Evolutionary conservation across 2,113 vertebrate genomes (phyloP).

Genomic region (Psephotus haematonotus): DNA sequence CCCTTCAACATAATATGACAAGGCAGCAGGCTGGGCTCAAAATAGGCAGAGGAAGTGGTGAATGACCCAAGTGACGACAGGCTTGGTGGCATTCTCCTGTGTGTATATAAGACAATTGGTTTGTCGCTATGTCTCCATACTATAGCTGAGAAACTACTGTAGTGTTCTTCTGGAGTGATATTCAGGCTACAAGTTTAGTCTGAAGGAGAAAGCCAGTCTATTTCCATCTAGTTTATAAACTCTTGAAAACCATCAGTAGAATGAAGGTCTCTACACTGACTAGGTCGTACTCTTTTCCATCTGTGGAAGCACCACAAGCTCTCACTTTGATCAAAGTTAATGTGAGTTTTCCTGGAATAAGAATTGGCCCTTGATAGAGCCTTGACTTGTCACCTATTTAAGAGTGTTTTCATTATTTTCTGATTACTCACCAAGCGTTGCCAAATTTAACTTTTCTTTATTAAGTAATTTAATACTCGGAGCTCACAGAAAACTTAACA

Average conservation of each 20-base stretch:
- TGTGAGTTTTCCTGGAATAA: constrained; percentile 6
- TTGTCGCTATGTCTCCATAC: constrained; percentile 46
- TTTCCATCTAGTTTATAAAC: constrained; percentile 17
- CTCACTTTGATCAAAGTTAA: background rate
- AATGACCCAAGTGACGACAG: constrained; percentile 59
- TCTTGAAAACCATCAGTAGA: constrained; percentile 18
- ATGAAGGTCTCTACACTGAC: background rate
- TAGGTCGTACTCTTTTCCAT: background rate
- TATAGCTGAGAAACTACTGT: constrained; percentile 1
- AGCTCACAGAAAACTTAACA: constrained; percentile 32
- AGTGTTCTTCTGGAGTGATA: background rate
- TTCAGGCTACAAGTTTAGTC: background rate
- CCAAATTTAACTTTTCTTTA: constrained; percentile 51
- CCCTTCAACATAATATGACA: background rate
- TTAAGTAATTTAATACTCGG: constrained; percentile 59
- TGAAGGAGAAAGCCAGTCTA: constrained; percentile 18
- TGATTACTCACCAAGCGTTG: constrained; percentile 12
- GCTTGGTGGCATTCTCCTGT: constrained; percentile 41
- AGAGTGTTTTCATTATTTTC: constrained; percentile 47
- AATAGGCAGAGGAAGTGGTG: constrained; percentile 44
- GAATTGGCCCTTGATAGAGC: background rate
- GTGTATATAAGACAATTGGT: constrained; percentile 16
- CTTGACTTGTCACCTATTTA: constrained; percentile 43
- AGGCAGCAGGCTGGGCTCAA: constrained; percentile 40
- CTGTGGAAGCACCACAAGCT: background rate